phyloP scores from a whole-genome alignment of 2,888 invertebrate genomes.

The Atrina japonica region DNA sequence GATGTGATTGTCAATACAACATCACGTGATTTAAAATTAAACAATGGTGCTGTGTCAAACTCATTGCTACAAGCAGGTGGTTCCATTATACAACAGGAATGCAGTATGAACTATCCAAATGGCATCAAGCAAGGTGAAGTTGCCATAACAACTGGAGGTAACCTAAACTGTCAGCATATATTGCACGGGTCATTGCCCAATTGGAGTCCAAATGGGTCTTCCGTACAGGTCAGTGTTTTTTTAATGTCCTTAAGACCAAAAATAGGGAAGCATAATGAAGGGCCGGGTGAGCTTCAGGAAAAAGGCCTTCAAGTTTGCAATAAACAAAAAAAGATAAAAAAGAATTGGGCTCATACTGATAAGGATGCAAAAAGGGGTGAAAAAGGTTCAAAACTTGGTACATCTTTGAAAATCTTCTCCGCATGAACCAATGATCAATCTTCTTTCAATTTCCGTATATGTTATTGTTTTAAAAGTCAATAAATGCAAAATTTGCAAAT shows the following conservation, averaged over 20 bases:
- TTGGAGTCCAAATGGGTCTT: conserved; percentile 42
- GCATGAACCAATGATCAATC: too few relatives aligned
- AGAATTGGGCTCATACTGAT: too few relatives aligned
- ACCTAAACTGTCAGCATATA: conserved; percentile 52
- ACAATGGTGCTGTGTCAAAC: conserved; percentile 59
- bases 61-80: conserved; percentile 61
- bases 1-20: conserved; percentile 72
- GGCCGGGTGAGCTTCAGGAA: too few relatives aligned
- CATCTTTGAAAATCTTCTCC: too few relatives aligned
- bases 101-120: conserved; percentile 47
- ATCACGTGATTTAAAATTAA: conserved; percentile 58
- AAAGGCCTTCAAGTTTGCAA: too few relatives aligned
- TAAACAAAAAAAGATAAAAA: too few relatives aligned
- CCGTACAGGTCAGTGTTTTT: conserved; percentile 23
- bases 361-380: too few relatives aligned
- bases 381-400: neutral
- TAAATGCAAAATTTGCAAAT: too few relatives aligned
- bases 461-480: too few relatives aligned
- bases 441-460: too few relatives aligned
- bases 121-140: conserved; percentile 59
- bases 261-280: too few relatives aligned
- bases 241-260: too few relatives aligned
- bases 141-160: conserved; percentile 60
- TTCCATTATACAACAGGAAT: conserved; percentile 55
- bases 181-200: conserved; percentile 58